Evolutionary conservation across 2,888 invertebrate species (phyloP), one percentile per base, ranked within the genome.

Genomic region (Athalia circularis): DNA sequence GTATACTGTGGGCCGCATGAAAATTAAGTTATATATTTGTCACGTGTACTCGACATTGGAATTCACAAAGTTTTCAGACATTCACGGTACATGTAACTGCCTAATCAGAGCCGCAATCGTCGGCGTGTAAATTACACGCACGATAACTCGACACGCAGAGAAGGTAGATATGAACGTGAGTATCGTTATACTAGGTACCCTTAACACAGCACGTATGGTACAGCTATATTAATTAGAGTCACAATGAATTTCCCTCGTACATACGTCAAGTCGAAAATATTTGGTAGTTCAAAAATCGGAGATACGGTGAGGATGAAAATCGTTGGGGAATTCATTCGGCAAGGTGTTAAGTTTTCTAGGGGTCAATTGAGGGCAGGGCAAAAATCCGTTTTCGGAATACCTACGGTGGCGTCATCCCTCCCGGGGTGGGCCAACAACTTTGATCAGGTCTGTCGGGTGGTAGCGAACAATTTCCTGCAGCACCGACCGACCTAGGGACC

Each of bases 341-440:
- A 2, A 29, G 29, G 29, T 29, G 29, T 29, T 29, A 29, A 29
- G 29, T 29, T 29, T 29, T 68, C 47, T 54, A 11, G n/a, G 43
- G 11, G 4, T 5, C 4, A 64, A 7, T 11, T 29, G 15, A 47
- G 15, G 11, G 11, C 5, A 52, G 7, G 15, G 52, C 54, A 11
- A 13, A 15, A 45, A 59, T 47, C 45, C 45, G 43, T 43, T 47
- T 72, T 8, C 57, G 72, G 61, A 50, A 76, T 15, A 11, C 29
- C 29, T 29, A 80, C 81, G 79, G 87, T 89, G 86, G 90, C 89
- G 89, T 85, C 90, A 90, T 88, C 90, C 84, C 79, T 59, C 89
- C 86, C 64, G 82, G 89, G 90, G 90, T 87, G 78, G 83, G 77
- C 67, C 82, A 86, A 89, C 84, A 81, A 77, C 65, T 43, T 48